Base-by-base conservation (phyloP, 2,797 vertebrate species). In the Micropoecilia bifurca region DNA sequence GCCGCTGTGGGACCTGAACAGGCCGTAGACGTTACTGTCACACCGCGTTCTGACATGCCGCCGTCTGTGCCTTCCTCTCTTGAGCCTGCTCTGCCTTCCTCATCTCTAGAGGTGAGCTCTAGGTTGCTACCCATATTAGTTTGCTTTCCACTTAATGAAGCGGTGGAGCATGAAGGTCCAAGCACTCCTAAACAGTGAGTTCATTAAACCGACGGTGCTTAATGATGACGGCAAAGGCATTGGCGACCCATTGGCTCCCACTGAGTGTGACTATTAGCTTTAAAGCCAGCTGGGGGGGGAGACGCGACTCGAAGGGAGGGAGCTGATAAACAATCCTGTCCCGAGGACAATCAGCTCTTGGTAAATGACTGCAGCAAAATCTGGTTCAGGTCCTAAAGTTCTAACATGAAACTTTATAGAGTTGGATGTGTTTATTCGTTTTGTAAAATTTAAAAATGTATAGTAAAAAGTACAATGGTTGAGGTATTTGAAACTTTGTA, bases 111-210 rank as follows among this genome's bases (percentile, higher is more conserved):
- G 95, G 95, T 96, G 95, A 96, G 91, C 91, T 94, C 85, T 93
- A 96, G 95, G 95, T 96, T 95, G 94, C 94, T 93, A 92, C 91
- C 84, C 91, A 91, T 94, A 95, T 96, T 95, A 95, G 94, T 96
- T 95, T 95, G 94, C 92, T 93, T 95, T 94, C 94, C 93, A 95
- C 94, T 95, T 95, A 96, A 95, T 96, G 95, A 95, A 87, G 95
- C 95, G 82, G 89, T 77, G 71, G 93, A 95, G 95, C 95, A 93
- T 96, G 95, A 96, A 96, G 95, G 95, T 95, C 96, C 96, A 95
- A 95, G 95, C 94, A 89, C 93, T 95, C 91, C 93, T 95, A 95
- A 96, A 96, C 85, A 91, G 91, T 72, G 90, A 90, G 91, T 96
- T 96, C 94, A 95, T 96, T 96, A 96, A 94, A 95, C 93, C 92